Evolutionary conservation across 2,797 vertebrate species (phyloP), one percentile per base, ranked within the genome.

Genomic region (Remorina albescens): DNA sequence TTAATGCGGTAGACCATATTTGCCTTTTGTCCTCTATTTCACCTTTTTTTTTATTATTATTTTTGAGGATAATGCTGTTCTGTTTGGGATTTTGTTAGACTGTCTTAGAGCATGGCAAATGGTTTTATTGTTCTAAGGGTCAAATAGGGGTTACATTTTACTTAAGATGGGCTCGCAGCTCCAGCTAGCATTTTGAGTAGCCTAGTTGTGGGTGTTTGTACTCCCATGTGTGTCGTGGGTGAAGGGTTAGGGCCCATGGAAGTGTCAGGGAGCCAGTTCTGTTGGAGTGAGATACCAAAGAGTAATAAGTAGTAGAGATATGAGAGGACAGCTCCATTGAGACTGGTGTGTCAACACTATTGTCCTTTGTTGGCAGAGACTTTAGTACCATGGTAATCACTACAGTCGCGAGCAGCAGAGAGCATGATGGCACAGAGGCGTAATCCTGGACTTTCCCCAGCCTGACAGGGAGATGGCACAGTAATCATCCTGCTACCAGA

Each of bases 361-460:
- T 88, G 89, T 89, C 75, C 81, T 76, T 34, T 51, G 74, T 15
- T 85, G 84, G 78, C 87, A 84, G 51, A 74, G 82, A 77, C 88
- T 80, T 86, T 80, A 89, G 82, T 78, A 57, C 25, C 78, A 81
- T 70, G 76, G 62, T 81, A 89, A 88, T 92, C 85, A 83, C 83
- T 83, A 87, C 81, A 86, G 86, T 78, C 7, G 59, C 44, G 67
- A 90, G 88, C 74, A 88, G 83, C 58, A 55, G 84, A 86, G 87
- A 90, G 88, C 87, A 76, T 83, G 88, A 78, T 82, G 81, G 87
- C 90, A 78, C 91, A 87, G 84, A 90, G 82, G 80, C 78, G 63
- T 93, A 92, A 94, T 94, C 93, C 92, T 82, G 73, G 84, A 89
- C 90, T 88, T 91, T 84, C 82, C 86, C 77, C 74, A 81, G 86